Percentiles rank a stretch among this genome's conserved stretches.
These are phyloP conservation scores for Xerus rutilus DNA, from an alignment of 2,797 vertebrate species.

Conservation along the genomic window DNA sequence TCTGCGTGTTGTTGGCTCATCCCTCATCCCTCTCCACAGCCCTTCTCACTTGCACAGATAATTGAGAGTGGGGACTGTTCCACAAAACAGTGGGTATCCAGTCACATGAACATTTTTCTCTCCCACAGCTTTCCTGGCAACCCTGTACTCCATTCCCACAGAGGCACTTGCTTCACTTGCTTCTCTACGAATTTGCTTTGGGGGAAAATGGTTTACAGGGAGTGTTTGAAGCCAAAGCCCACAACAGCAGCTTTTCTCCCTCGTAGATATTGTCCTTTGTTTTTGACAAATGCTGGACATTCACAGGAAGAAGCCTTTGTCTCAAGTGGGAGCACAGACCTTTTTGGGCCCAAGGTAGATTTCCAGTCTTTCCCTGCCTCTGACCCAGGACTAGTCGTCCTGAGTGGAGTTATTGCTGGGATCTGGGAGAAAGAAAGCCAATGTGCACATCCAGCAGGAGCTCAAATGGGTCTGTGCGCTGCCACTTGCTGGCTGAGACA, in stretches of 20 bases:
- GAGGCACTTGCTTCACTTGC: not conserved
- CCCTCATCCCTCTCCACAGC: not conserved
- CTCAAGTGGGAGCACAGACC: not conserved
- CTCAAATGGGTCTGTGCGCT: not conserved
- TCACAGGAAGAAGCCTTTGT: slow-evolving; percentile 47
- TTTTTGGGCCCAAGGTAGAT: not conserved
- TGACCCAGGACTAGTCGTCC: not conserved
- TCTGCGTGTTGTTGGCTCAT: not conserved
- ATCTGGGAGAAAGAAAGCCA: not conserved
- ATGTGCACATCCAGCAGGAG: not conserved
- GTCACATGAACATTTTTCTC: not conserved
- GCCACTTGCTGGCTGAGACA: not conserved
- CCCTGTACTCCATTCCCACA: not conserved
- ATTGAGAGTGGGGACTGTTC: not conserved
- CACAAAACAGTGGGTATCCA: not conserved
- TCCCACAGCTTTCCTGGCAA: not conserved
- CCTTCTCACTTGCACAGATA: not conserved
- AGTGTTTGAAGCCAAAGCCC: not conserved
- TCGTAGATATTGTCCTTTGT: slow-evolving; percentile 51
- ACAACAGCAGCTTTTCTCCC: slow-evolving; percentile 36
- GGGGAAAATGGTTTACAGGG: not conserved
- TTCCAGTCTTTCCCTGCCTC: slow-evolving; percentile 10
- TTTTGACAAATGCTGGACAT: slow-evolving; percentile 64
- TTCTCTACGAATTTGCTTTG: slow-evolving; percentile 55
- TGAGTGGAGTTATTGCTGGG: not conserved